These are phyloP conservation scores for Catharus ustulatus DNA, from an alignment of 2,797 vertebrate species.

Conservation along the genomic window DNA sequence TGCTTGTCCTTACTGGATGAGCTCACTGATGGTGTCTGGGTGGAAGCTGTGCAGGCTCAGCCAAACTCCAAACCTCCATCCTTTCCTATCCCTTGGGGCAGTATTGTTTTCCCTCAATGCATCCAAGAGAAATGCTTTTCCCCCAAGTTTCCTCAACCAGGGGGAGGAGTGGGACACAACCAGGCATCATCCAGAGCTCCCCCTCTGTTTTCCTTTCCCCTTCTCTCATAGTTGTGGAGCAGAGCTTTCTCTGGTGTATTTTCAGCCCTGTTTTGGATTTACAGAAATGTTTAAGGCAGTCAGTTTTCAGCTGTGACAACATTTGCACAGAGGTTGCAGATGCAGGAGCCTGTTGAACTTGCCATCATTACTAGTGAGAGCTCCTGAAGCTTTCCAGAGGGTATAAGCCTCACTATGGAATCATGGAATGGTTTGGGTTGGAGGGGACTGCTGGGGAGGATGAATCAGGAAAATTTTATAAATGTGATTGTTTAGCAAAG, in stretches of 20 bases:
- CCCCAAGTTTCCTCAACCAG: accelerated
- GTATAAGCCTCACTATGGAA: neutral
- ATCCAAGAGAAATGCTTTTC: neutral
- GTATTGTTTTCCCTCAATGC: neutral
- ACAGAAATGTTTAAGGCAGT: neutral
- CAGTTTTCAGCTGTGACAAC: neutral
- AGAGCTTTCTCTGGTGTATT: neutral
- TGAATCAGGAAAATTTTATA: too few species aligned
- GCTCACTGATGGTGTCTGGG: neutral
- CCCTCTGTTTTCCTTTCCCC: neutral
- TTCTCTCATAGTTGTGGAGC: neutral
- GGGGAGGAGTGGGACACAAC: neutral
- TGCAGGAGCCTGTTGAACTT: neutral
- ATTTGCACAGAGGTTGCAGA: neutral
- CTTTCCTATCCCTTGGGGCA: neutral
- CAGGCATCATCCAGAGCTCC: neutral
- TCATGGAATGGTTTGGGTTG: neutral
- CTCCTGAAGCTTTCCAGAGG: neutral
- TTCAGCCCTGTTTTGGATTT: neutral
- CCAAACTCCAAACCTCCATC: neutral
- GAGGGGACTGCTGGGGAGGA: too few species aligned
- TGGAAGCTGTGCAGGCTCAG: neutral
- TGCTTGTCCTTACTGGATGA: neutral
- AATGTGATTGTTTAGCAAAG: too few species aligned
- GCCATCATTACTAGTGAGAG: neutral